Percentiles rank a stretch among this genome's conserved stretches.
These are phyloP conservation scores for Eubasilissa splendida DNA, from an alignment of 2,888 invertebrate species.

Conservation along the genomic window DNA sequence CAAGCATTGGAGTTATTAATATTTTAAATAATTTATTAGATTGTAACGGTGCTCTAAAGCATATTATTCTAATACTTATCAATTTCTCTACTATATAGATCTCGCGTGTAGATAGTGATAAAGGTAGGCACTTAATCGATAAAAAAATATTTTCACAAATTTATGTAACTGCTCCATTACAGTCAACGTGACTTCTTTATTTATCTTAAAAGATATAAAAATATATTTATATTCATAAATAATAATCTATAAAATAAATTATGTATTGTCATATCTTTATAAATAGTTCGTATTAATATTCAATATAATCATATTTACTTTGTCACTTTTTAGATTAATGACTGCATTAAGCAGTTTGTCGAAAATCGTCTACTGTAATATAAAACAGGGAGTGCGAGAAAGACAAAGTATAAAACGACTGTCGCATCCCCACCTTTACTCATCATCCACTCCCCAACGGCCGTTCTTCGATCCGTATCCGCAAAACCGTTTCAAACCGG, in stretches of 20 bases:
- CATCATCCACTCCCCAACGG: not conserved
- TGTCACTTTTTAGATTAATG: not conserved
- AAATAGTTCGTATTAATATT: not conserved
- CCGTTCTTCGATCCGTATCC: conserved; percentile 40
- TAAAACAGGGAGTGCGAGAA: not conserved
- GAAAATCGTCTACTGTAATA: not conserved
- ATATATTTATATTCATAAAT: not conserved
- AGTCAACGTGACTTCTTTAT: not conserved
- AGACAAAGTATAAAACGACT: conserved; percentile 11
- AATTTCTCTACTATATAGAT: not conserved
- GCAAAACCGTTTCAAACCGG: conserved; percentile 43
- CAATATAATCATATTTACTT: not conserved
- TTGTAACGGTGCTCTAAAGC: too few species aligned
- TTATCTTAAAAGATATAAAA: not conserved
- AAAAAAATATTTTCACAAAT: not conserved
- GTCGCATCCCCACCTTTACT: not conserved
- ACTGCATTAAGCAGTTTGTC: not conserved
- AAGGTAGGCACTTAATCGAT: conserved; percentile 17
- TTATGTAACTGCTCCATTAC: not conserved
- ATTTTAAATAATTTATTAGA: too few species aligned
- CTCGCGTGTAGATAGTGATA: not conserved
- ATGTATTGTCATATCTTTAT: not conserved
- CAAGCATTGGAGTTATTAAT: too few species aligned
- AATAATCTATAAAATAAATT: not conserved
- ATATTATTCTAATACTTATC: too few species aligned